phyloP scores from a whole-genome alignment of 2,888 invertebrate species.

The Leptinotarsa peninsularis region DNA sequence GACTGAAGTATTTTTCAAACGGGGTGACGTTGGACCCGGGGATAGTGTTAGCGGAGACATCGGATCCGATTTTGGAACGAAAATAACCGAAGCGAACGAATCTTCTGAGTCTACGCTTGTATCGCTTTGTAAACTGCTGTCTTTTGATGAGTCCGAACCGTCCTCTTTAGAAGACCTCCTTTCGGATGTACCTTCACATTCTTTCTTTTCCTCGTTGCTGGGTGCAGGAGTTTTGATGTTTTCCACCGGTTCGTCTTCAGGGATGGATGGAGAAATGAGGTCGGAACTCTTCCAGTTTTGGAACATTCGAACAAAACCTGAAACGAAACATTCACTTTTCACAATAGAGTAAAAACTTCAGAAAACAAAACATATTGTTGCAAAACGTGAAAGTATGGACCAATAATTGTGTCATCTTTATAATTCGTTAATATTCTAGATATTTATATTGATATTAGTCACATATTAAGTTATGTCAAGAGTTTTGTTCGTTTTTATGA shows the following conservation, averaged over 20 bases:
- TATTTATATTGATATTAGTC: too few relatives aligned
- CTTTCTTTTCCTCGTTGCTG: constrained; percentile 53
- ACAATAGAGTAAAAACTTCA: neutral
- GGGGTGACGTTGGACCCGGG: constrained; percentile 74
- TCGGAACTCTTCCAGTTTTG: constrained; percentile 82
- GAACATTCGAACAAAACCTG: constrained; percentile 83
- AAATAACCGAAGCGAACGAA: constrained; percentile 93
- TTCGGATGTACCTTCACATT: constrained; percentile 64
- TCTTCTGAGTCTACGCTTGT: constrained; percentile 95
- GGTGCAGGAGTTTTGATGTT: constrained; percentile 56
- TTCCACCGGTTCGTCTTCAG: constrained; percentile 58
- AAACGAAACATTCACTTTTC: neutral
- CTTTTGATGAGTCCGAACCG: constrained; percentile 71
- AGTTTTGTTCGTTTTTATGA: too few relatives aligned
- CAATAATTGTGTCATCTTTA: too few relatives aligned
- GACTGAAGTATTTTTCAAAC: constrained; percentile 77
- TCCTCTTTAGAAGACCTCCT: constrained; percentile 86
- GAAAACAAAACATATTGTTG: too few relatives aligned
- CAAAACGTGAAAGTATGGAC: too few relatives aligned
- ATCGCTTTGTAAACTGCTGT: constrained; percentile 91
- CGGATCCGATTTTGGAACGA: constrained; percentile 85
- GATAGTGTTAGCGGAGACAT: constrained; percentile 73
- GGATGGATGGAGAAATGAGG: constrained; percentile 61
- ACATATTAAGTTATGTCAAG: too few relatives aligned
- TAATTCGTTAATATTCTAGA: too few relatives aligned